Evolutionary conservation across 2,113 vertebrate genomes (phyloP), one percentile per base, ranked within the genome.

Genomic region (Thomomys bottae): DNA sequence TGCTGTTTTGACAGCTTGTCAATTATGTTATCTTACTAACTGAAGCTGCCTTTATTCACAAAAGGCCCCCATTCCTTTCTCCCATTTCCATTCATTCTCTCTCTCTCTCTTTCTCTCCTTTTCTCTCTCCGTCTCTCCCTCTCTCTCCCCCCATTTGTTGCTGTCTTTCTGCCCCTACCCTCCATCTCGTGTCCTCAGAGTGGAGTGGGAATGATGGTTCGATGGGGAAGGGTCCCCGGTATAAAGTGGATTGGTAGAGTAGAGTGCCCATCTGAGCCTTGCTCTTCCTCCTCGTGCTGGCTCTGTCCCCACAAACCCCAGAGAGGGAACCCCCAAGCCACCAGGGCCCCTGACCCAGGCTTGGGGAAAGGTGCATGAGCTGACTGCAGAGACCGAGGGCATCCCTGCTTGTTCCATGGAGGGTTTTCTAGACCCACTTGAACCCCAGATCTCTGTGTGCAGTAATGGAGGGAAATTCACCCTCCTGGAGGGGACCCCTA

Each of bases 1-100:
- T 98, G 99, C 99, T 99, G 99, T 98, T 98, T 99, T 98, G 98
- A 98, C 99, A 99, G 99, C 99, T 98, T 98, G 98, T 98, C 98
- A 95, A 98, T 98, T 98, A 98, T 92, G 97, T 98, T 98, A 97
- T 98, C 98, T 98, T 98, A 99, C 98, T 98, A 98, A 98, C 98
- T 98, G 97, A 98, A 98, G 97, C 98, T 98, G 99, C 99, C 99
- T 99, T 99, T 99, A 98, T 99, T 99, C 98, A 99, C 98, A 98
- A 98, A 99, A 99, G 99, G 97, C 97, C 94, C 97, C 95, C 78
- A 70, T 36, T 11, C 82, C 18, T 23, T 36, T 38, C 12, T 10
- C 10, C 63, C 68, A 17, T 23, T 23, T 28, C 49, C 28, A 4
- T 28, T 10, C 63, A 18, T 8, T 1, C 20, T 36, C 45, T 34